Percentiles rank a stretch among this genome's conserved stretches.
Conservation (phyloP, 2,113 vertebrate species). For the Polypterus bichir region DNA sequence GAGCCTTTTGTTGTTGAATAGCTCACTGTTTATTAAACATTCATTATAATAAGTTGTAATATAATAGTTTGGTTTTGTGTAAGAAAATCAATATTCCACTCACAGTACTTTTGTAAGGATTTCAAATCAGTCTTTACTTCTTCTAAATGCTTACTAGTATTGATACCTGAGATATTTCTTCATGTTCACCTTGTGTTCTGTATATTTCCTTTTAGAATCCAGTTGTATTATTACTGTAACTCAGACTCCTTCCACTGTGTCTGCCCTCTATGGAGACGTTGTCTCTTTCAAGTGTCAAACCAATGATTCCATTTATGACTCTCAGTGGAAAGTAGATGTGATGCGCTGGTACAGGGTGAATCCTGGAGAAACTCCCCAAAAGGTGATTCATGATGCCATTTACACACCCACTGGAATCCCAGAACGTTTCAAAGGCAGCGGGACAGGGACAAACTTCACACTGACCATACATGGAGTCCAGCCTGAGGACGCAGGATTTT, state of each 20-base stretch:
- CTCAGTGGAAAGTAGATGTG: neutral
- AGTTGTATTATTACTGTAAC: neutral
- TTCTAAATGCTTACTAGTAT: too few relatives aligned
- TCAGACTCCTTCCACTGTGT: too few relatives aligned
- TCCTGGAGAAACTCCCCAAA: neutral
- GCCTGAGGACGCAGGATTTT: neutral
- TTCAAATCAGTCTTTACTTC: too few relatives aligned
- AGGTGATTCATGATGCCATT: neutral
- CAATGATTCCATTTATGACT: neutral
- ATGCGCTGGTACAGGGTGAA: constrained; percentile 10
- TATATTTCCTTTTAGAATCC: neutral
- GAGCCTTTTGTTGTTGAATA: too few relatives aligned
- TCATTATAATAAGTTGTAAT: too few relatives aligned
- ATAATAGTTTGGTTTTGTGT: too few relatives aligned
- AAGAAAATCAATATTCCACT: too few relatives aligned
- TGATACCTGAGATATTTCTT: too few relatives aligned
- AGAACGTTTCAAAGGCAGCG: constrained; percentile 16
- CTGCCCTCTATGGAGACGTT: too few relatives aligned
- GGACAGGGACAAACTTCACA: constrained; percentile 6
- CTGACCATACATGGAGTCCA: constrained; percentile 8
- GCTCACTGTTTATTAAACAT: too few relatives aligned
- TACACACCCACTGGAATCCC: neutral
- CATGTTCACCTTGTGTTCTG: too few relatives aligned
- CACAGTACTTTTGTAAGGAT: too few relatives aligned
- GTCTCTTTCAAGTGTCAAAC: neutral